phyloP scores from a whole-genome alignment of 1,140 invertebrate species.

The Diuraphis noxia region DNA sequence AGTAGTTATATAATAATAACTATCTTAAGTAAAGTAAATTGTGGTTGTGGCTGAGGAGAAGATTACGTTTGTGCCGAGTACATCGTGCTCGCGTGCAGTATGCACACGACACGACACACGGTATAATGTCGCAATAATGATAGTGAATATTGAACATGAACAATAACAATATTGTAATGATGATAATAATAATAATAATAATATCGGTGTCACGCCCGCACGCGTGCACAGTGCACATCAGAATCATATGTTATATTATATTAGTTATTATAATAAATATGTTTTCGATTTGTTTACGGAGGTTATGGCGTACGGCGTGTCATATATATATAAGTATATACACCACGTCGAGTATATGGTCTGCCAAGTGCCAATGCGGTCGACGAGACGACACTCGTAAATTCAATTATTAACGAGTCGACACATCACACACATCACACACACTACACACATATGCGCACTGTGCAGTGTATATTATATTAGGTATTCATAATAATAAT shows the following conservation, averaged over 20 bases:
- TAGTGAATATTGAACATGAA: too few species aligned
- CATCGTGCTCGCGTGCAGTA: not conserved
- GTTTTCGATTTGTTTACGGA: not conserved
- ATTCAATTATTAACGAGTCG: slow-evolving; percentile 32
- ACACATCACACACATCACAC: not conserved
- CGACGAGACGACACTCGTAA: slow-evolving; percentile 21
- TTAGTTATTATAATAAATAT: not conserved
- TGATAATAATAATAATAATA: not conserved
- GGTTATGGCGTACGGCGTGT: not conserved
- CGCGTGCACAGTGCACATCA: not conserved
- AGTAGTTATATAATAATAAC: not conserved
- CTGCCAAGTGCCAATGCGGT: not conserved
- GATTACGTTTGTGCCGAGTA: not conserved
- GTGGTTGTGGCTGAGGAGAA: not conserved
- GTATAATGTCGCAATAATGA: not conserved
- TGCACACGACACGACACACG: not conserved
- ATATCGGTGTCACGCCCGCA: not conserved
- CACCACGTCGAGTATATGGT: not conserved
- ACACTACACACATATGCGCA: not conserved
- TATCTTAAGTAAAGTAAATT: not conserved
- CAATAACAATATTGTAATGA: not conserved
- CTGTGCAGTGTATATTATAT: slow-evolving; percentile 15
- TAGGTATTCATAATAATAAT: not conserved
- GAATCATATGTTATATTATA: not conserved
- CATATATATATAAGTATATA: not conserved